Evolutionary conservation across 2,888 invertebrate species (phyloP).

Genomic region (Dynastes maya): DNA sequence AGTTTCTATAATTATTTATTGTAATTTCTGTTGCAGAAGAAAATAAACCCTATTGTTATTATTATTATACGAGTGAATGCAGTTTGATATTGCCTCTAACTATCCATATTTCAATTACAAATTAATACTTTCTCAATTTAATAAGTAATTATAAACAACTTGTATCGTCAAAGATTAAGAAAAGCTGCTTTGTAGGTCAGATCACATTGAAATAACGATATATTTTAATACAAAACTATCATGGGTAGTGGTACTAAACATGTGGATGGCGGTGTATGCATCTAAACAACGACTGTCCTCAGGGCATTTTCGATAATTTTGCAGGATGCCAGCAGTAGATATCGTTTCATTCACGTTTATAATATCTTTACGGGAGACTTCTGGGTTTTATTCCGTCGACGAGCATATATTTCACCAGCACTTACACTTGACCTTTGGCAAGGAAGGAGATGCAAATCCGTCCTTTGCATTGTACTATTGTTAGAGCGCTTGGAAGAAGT

Average conservation of each 20-base stretch:
- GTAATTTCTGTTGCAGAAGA: no score
- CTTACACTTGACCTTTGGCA: conserved; percentile 20
- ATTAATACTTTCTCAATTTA: no score
- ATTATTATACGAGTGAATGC: no score
- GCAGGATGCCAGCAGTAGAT: conserved; percentile 9
- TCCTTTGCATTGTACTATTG: conserved; percentile 3
- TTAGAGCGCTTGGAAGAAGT: background rate
- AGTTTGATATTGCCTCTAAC: no score
- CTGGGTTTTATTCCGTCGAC: conserved; percentile 12
- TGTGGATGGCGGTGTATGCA: background rate
- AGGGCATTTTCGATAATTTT: background rate
- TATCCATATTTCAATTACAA: no score
- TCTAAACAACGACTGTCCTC: background rate
- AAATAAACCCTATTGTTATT: no score
- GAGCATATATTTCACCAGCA: conserved; percentile 8
- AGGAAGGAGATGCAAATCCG: conserved; percentile 17
- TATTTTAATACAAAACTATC: no score
- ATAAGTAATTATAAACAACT: no score
- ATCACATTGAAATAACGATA: no score
- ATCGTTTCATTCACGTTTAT: background rate
- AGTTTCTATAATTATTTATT: no score
- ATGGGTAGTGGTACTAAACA: background rate
- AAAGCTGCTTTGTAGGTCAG: no score
- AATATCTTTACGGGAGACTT: conserved; percentile 1
- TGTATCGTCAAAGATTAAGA: no score